These are phyloP conservation scores for Bombus balteatus DNA, from an alignment of 1,140 invertebrate species.

Conservation along the genomic window DNA sequence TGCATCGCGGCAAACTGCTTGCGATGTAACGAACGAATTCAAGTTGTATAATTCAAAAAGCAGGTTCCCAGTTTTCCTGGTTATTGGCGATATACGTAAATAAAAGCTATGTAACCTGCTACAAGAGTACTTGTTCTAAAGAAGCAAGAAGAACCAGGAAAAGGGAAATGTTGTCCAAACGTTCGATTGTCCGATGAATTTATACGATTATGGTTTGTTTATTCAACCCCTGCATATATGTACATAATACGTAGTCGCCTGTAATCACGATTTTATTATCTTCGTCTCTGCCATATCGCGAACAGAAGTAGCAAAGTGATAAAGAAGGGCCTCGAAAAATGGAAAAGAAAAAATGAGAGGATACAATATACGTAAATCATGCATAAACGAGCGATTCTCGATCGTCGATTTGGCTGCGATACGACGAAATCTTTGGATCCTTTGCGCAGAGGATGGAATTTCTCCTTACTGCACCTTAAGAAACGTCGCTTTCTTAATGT, in stretches of 20 bases:
- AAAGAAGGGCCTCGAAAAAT: not conserved
- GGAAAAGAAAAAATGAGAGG: not conserved
- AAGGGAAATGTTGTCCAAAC: too few species aligned
- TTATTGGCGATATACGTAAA: too few species aligned
- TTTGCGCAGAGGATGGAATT: conserved; percentile 44
- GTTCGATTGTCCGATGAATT: not conserved
- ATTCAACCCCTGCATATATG: not conserved
- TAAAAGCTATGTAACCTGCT: too few species aligned
- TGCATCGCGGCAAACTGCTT: not conserved
- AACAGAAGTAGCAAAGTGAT: not conserved
- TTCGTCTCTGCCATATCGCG: not conserved
- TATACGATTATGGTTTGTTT: not conserved
- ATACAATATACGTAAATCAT: conserved; percentile 46
- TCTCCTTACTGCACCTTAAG: conserved; percentile 51
- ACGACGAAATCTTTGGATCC: conserved; percentile 50
- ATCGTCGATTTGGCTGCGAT: conserved; percentile 39
- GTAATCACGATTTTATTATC: too few species aligned
- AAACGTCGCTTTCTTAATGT: too few species aligned
- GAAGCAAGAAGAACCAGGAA: too few species aligned
- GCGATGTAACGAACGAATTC: too few species aligned
- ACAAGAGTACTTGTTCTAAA: too few species aligned
- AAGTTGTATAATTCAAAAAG: too few species aligned
- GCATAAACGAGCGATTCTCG: conserved; percentile 48
- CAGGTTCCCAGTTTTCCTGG: too few species aligned
- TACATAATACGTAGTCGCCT: too few species aligned